Percentiles rank a stretch among this genome's conserved stretches.
These are phyloP conservation scores for Alloscopus bannaensis DNA, from an alignment of 2,888 invertebrate species.

Conservation along the genomic window DNA sequence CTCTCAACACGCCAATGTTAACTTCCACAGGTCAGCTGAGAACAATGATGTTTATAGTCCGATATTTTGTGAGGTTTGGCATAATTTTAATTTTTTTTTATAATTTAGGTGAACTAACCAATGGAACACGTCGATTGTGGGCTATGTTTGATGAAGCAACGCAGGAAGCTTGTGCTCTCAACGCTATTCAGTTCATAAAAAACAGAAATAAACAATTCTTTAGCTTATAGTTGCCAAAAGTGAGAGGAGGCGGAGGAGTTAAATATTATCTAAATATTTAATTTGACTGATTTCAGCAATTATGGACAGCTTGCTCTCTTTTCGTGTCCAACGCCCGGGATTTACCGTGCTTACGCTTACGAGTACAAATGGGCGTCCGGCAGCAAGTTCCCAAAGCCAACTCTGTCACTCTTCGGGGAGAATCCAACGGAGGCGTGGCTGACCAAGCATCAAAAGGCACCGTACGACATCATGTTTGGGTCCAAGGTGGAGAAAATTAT, in stretches of 20 bases:
- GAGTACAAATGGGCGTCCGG: not conserved
- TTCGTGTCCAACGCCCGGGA: constrained; percentile 19
- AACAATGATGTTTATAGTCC: not conserved
- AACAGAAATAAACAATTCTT: too few relatives aligned
- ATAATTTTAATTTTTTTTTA: not conserved
- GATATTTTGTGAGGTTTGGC: not conserved
- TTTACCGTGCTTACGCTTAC: constrained; percentile 26
- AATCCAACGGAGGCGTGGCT: not conserved
- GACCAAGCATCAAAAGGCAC: not conserved
- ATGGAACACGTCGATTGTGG: constrained; percentile 4
- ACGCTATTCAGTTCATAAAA: constrained; percentile 7
- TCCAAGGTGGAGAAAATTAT: not conserved
- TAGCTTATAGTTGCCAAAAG: too few relatives aligned
- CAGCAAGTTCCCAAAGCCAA: not conserved
- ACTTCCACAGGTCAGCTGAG: not conserved
- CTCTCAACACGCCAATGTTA: not conserved
- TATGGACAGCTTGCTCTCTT: constrained; percentile 22
- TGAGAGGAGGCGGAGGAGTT: not conserved
- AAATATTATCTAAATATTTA: too few relatives aligned
- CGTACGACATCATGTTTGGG: not conserved
- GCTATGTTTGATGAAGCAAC: constrained; percentile 4
- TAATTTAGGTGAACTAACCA: too few relatives aligned
- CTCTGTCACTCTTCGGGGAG: not conserved
- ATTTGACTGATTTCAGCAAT: constrained; percentile 20
- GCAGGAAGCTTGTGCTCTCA: not conserved